Conservation (phyloP, 2,888 invertebrate genomes). For the Margaritifera margaritifera region DNA sequence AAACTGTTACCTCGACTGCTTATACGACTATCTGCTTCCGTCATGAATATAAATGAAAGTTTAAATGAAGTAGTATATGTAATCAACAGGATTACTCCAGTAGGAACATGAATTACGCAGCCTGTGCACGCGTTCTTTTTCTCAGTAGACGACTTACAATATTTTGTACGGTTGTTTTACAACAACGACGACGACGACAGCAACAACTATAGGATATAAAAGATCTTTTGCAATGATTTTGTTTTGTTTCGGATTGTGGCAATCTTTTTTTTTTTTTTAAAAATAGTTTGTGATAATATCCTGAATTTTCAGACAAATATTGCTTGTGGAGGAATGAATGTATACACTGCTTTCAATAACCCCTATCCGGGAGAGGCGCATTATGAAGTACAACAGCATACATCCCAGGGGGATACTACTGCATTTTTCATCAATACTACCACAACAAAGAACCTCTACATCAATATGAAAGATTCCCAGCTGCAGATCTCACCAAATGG, state of each 20-base stretch:
- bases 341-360: slow-evolving; percentile 45
- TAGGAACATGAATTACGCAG: no score
- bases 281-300: neutral
- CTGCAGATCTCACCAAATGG: slow-evolving; percentile 11
- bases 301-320: slow-evolving; percentile 43
- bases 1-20: no score
- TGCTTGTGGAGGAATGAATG: slow-evolving; percentile 42
- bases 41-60: no score
- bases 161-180: no score
- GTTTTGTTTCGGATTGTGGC: neutral
- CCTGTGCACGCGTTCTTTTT: no score
- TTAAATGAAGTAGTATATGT: no score
- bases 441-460: slow-evolving; percentile 32
- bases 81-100: no score
- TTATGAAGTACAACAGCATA: slow-evolving; percentile 22
- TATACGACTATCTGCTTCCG: no score
- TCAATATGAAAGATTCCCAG: slow-evolving; percentile 37
- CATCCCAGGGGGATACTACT: slow-evolving; percentile 12
- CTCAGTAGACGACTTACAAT: no score
- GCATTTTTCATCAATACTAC: slow-evolving; percentile 23
- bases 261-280: no score
- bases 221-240: neutral
- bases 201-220: no score
- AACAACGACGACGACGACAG: no score
- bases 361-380: slow-evolving; percentile 43